Evolutionary conservation across 2,888 invertebrate genomes (phyloP).

Genomic region (Rotaria magnacalcarata): DNA sequence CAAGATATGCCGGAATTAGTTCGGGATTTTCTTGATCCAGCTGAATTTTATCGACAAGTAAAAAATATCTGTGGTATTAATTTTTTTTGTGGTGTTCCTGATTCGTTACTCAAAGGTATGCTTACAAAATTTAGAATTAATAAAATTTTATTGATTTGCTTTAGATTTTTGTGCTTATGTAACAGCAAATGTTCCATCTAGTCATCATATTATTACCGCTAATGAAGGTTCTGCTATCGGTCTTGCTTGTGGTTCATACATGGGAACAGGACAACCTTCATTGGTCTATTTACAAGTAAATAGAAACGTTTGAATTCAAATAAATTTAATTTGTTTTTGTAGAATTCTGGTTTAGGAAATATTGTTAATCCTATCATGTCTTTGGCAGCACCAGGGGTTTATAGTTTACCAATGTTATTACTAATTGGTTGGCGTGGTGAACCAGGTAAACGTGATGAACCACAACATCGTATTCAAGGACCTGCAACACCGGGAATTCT

Average conservation of each 20-base stretch:
- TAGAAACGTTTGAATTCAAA: slow-evolving; percentile 41
- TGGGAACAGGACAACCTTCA: slow-evolving; percentile 59
- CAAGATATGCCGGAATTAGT: slow-evolving; percentile 58
- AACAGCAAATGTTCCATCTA: slow-evolving; percentile 54
- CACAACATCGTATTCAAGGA: slow-evolving; percentile 60
- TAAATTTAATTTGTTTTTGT: slow-evolving; percentile 40
- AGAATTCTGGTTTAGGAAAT: slow-evolving; percentile 60
- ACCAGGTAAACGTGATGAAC: slow-evolving; percentile 61
- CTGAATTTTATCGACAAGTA: slow-evolving; percentile 58
- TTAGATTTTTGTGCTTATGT: slow-evolving; percentile 61
- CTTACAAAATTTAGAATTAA: not conserved
- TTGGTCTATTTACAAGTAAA: slow-evolving; percentile 59
- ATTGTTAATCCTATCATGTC: slow-evolving; percentile 61
- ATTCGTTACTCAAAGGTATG: slow-evolving; percentile 60
- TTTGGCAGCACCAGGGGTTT: slow-evolving; percentile 59
- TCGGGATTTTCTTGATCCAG: slow-evolving; percentile 59
- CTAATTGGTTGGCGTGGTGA: slow-evolving; percentile 61
- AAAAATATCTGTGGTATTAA: slow-evolving; percentile 55
- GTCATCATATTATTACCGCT: slow-evolving; percentile 58
- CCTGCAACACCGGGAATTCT: slow-evolving; percentile 56
- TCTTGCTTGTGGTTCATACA: slow-evolving; percentile 60
- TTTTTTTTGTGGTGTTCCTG: slow-evolving; percentile 61
- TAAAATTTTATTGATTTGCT: slow-evolving; percentile 36
- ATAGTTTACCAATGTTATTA: slow-evolving; percentile 60
- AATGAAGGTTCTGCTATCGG: slow-evolving; percentile 60